Percentiles rank a stretch among this genome's conserved stretches.
Conservation (phyloP, 1,140 invertebrate species). For the Octopus sinensis region DNA sequence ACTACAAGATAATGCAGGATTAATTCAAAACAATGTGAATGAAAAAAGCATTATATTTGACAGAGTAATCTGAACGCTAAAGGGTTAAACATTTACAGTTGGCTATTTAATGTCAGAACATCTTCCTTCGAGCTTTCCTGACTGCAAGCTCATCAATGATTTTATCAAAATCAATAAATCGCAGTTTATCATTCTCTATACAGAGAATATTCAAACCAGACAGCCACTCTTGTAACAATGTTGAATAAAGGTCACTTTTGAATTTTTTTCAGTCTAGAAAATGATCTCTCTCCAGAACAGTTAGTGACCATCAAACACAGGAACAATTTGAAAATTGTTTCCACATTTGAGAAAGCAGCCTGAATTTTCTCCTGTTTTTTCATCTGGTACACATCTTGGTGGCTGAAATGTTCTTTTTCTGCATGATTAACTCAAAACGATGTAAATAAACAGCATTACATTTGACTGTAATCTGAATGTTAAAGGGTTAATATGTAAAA, state of each 20-base stretch:
- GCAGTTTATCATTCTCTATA: not conserved
- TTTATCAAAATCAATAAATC: not conserved
- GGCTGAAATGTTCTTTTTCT: not conserved
- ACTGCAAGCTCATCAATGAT: not conserved
- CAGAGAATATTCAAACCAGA: not conserved
- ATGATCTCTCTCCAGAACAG: slow-evolving; percentile 1
- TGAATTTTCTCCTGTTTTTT: not conserved
- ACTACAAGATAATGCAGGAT: too few relatives aligned
- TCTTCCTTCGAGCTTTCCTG: not conserved
- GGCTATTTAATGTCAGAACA: not conserved
- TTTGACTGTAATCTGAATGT: too few relatives aligned
- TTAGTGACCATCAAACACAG: not conserved
- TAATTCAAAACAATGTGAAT: too few relatives aligned
- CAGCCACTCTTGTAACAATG: not conserved
- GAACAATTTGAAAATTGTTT: not conserved
- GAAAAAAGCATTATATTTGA: too few relatives aligned
- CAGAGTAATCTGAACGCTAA: too few relatives aligned
- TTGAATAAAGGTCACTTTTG: not conserved
- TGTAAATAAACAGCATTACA: too few relatives aligned
- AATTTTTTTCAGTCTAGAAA: not conserved
- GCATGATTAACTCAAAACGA: too few relatives aligned
- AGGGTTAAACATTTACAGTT: too few relatives aligned
- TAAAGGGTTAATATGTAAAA: too few relatives aligned
- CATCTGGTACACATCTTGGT: not conserved
- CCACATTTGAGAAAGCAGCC: not conserved